These are phyloP conservation scores for Anguilla obscura DNA, from an alignment of 2,797 vertebrate species.

Conservation along the genomic window DNA sequence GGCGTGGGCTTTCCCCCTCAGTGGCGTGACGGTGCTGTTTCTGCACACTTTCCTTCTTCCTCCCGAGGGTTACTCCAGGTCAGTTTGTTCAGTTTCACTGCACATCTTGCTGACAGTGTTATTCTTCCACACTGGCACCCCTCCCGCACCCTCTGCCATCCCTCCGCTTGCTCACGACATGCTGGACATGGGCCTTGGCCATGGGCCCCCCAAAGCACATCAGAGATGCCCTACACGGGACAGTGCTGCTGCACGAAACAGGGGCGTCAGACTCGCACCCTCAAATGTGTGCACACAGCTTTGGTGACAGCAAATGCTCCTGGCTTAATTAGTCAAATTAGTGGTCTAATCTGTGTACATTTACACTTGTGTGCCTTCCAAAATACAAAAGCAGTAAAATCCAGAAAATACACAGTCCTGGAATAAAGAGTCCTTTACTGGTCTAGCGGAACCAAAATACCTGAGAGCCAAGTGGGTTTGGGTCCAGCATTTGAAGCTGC, in stretches of 20 bases:
- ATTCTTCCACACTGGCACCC: neutral
- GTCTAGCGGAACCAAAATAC: neutral
- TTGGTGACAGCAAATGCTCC: neutral
- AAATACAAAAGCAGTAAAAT: neutral
- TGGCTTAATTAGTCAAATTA: neutral
- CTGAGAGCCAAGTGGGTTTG: neutral
- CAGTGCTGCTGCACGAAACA: neutral
- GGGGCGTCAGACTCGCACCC: neutral
- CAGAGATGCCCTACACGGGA: neutral
- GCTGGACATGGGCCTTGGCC: neutral
- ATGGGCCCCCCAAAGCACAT: neutral
- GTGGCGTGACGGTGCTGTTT: slow-evolving; percentile 59
- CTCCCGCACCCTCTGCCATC: neutral
- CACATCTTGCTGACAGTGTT: slow-evolving; percentile 9
- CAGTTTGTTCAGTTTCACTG: slow-evolving; percentile 7
- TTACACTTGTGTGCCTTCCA: neutral
- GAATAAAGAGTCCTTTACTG: neutral
- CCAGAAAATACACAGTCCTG: neutral
- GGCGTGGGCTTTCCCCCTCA: slow-evolving; percentile 63
- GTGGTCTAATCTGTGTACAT: neutral
- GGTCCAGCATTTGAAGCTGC: neutral
- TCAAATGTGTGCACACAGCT: neutral
- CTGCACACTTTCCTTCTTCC: neutral
- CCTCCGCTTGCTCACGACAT: neutral
- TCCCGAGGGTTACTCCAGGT: neutral